A percentile compares a stretch with the other conserved stretches of the same genome.
These are phyloP conservation scores for Erpornis zantholeuca DNA, from an alignment of 2,113 vertebrate genomes.

Conservation along the genomic window DNA sequence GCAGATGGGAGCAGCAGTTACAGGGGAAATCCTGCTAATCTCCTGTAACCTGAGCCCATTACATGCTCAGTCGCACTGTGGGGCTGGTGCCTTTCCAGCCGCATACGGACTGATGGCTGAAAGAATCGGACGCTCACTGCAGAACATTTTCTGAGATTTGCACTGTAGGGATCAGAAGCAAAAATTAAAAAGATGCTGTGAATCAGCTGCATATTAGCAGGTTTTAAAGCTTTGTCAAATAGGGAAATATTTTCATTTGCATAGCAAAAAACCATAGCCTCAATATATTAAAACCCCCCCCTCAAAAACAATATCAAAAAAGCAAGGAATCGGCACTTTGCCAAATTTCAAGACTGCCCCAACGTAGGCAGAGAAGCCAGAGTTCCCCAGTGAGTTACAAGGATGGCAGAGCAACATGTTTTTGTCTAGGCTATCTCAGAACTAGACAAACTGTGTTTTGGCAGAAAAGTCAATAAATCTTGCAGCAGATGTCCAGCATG, in stretches of 20 bases:
- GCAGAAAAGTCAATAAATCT: slow-evolving; percentile 43
- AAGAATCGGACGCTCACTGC: background rate
- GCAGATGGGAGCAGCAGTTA: slow-evolving; percentile 65
- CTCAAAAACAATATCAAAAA: background rate
- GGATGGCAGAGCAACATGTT: background rate
- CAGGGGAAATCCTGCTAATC: slow-evolving; percentile 66
- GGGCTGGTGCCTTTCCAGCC: slow-evolving; percentile 29
- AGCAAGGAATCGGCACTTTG: background rate
- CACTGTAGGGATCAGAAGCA: background rate
- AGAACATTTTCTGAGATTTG: background rate
- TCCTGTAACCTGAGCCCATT: slow-evolving; percentile 61
- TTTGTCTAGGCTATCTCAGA: background rate
- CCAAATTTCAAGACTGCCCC: background rate
- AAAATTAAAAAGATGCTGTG: background rate
- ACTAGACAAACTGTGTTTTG: slow-evolving; percentile 35
- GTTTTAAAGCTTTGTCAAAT: background rate
- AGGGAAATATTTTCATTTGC: background rate
- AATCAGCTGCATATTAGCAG: background rate
- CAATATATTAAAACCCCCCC: background rate
- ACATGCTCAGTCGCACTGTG: slow-evolving; percentile 29
- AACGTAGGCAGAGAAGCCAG: background rate
- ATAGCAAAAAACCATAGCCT: background rate
- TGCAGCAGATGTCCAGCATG: slow-evolving; percentile 56
- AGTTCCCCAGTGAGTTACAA: background rate
- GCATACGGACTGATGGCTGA: background rate